Evolutionary conservation across 2,113 vertebrate species (phyloP).

Genomic region (Colaptes auratus): DNA sequence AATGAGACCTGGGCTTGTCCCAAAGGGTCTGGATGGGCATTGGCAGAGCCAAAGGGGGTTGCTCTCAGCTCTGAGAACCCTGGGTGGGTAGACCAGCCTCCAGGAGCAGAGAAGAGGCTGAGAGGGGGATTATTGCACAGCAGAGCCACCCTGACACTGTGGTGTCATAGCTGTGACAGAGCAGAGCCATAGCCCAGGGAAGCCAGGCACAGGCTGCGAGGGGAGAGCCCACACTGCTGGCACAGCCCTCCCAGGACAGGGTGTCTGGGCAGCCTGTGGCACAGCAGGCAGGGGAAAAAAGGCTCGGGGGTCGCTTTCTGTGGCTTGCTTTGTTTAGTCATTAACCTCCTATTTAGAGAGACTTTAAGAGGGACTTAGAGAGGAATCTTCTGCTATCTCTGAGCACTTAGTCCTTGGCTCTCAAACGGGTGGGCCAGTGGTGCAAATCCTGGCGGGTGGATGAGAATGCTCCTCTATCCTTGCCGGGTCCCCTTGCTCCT

Average conservation of each 20-base stretch:
- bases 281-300: not conserved
- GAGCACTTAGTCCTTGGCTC: not conserved
- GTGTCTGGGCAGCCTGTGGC: not conserved
- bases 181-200: not conserved
- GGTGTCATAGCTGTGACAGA: fast-evolving
- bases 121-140: not conserved
- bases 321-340: not conserved
- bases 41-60: not conserved
- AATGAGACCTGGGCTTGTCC: not conserved
- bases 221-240: not conserved
- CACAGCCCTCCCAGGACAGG: not conserved
- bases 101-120: not conserved
- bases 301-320: not conserved
- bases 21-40: fast-evolving
- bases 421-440: not conserved
- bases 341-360: not conserved
- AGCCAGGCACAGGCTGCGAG: not conserved
- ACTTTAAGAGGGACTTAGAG: not conserved
- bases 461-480: not conserved
- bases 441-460: not conserved
- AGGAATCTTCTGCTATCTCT: not conserved
- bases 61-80: fast-evolving
- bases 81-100: not conserved
- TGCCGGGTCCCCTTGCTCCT: not conserved
- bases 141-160: not conserved